Percentiles rank a stretch among this genome's conserved stretches.
These are phyloP conservation scores for Metopolophium dirhodum DNA, from an alignment of 1,140 invertebrate species.

Conservation along the genomic window DNA sequence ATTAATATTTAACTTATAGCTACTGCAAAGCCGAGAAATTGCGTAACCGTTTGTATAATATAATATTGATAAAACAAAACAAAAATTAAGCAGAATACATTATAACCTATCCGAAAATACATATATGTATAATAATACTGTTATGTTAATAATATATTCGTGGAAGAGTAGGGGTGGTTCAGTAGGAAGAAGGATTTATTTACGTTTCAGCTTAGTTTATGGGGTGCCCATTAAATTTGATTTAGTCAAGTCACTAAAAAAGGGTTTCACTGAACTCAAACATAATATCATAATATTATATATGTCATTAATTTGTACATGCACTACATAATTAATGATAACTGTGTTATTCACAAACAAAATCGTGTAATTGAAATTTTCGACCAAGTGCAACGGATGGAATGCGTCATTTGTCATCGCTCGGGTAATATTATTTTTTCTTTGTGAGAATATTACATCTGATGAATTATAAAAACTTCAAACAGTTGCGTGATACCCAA, in stretches of 20 bases:
- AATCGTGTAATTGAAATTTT: constrained; percentile 33
- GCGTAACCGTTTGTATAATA: not conserved
- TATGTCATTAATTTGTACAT: not conserved
- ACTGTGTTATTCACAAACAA: constrained; percentile 23
- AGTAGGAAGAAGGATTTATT: constrained; percentile 25
- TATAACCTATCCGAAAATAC: not conserved
- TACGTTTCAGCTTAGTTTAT: not conserved
- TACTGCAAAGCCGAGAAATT: not conserved
- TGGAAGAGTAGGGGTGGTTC: not conserved
- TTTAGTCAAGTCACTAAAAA: constrained; percentile 1
- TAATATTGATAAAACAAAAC: not conserved
- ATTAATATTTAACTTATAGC: not conserved
- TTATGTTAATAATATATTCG: not conserved
- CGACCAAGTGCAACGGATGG: not conserved
- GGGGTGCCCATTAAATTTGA: constrained; percentile 6
- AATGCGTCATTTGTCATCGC: constrained; percentile 44
- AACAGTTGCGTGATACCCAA: constrained; percentile 7
- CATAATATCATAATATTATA: constrained; percentile 5
- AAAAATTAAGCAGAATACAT: not conserved
- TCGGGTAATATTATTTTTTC: not conserved
- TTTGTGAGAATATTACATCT: not conserved
- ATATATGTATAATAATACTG: not conserved
- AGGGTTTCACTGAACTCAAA: constrained; percentile 11
- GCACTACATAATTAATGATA: not conserved
- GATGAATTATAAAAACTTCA: not conserved